Base-by-base conservation (phyloP, 2,888 invertebrate genomes). In the Theodoxus fluviatilis region DNA sequence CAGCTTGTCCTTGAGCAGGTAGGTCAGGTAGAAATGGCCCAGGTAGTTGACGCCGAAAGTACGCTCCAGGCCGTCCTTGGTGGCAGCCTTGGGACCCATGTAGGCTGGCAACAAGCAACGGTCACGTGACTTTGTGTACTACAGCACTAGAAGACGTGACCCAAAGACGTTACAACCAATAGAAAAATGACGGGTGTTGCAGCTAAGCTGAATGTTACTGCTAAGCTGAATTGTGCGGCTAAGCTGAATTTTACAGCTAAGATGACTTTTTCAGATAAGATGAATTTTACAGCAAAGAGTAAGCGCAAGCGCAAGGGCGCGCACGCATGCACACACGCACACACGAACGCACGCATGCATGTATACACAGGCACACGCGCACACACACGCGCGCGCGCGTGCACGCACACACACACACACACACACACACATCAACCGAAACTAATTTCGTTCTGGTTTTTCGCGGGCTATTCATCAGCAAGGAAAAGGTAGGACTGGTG, bases 1-100 rank as follows among this genome's bases (percentile, higher is more conserved):
- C 22, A 81, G 74, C 66, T 78, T 78, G 35, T 80, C 80, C 47
- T 75, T 72, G 47, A 84, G 74, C 3, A 84, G 76, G 61, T 79
- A 71, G 1, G 83, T 83, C 68, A 85, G 77, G 71, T 81, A 80
- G 75, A 83, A 84, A 68, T 84, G 84, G 3, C 83, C 83, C 6
- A 85, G 76, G 73, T 81, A 80, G 75, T 85, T 85, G 12, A 83
- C 83, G 2, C 82, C 83, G 47, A 85, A 79, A 15, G 69, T 70
- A 22, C 78, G 70, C 73, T 85, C 84, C 33, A 79, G 75, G 0
- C 81, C 81, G 69, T 85, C 83, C 4, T 75, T 76, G 0, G 84
- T 82, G 4, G 75, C 78, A 0, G 77, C 75, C 67, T 80, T 79
- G 6, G 84, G 84, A 9, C 84, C 84, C 78, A 84, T 71, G 73